Conservation (phyloP, 2,888 invertebrate genomes). For the Dryomyza anilis region DNA sequence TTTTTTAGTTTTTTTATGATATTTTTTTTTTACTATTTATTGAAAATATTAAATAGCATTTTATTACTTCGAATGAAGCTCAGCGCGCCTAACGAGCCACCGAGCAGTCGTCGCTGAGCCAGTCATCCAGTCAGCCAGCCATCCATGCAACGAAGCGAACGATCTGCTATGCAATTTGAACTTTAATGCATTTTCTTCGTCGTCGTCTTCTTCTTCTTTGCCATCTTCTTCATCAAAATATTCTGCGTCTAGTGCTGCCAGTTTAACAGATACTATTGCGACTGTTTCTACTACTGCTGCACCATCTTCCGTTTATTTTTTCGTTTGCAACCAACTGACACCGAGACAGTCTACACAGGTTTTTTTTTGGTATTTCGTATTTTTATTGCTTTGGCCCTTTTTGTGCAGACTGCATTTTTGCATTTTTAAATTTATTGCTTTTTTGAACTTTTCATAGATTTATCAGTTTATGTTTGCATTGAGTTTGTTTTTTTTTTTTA, state of each 20-base stretch:
- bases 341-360: background rate
- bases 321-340: too few species aligned
- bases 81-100: background rate
- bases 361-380: background rate
- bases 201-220: background rate
- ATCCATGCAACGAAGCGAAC: background rate
- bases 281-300: too few species aligned
- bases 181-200: background rate
- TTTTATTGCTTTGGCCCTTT: too few species aligned
- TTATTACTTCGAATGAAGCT: slow-evolving; percentile 15
- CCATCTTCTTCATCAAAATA: background rate
- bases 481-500: background rate
- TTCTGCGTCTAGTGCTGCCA: too few species aligned
- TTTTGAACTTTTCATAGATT: slow-evolving; percentile 21
- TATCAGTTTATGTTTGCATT: slow-evolving; percentile 12
- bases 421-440: slow-evolving; percentile 7
- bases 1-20: too few species aligned
- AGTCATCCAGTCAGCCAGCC: too few species aligned
- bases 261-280: too few species aligned
- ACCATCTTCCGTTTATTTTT: too few species aligned
- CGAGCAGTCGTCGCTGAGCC: background rate
- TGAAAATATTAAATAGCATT: slow-evolving; percentile 18
- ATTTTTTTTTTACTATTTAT: too few species aligned
- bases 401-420: background rate
- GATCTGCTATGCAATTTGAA: slow-evolving; percentile 5